Conservation (phyloP, 2,113 vertebrate species). For the Burhinus bistriatus region DNA sequence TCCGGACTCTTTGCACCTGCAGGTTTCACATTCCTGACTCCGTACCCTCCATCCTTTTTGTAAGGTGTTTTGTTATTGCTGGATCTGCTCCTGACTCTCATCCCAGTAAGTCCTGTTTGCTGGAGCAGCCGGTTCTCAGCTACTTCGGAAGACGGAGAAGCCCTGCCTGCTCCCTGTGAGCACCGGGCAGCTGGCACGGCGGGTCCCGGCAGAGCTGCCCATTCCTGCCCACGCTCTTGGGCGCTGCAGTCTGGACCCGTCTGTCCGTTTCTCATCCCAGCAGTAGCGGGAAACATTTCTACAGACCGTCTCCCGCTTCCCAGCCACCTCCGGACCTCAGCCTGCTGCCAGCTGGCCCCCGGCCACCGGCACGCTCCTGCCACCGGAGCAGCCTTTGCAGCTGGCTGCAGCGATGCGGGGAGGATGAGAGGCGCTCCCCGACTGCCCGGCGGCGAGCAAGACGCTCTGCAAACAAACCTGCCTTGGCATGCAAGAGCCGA, state of each 20-base stretch:
- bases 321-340: background rate
- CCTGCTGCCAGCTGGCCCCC: background rate
- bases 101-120: background rate
- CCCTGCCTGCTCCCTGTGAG: rapidly evolving
- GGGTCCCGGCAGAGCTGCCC: background rate
- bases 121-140: background rate
- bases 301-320: background rate
- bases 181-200: rapidly evolving
- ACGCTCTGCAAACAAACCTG: background rate
- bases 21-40: background rate
- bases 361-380: background rate
- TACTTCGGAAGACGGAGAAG: background rate
- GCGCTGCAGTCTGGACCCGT: rapidly evolving
- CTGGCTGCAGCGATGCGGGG: background rate
- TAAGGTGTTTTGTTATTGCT: background rate
- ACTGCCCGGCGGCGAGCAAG: rapidly evolving
- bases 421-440: background rate
- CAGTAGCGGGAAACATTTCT: background rate
- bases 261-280: background rate
- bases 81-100: rapidly evolving
- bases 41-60: background rate
- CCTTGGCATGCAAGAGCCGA: background rate
- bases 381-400: background rate
- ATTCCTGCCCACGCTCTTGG: background rate
- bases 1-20: rapidly evolving